Evolutionary conservation across 1,140 invertebrate species (phyloP), one percentile per base, ranked within the genome.

Genomic region (Drosophila nasuta): DNA sequence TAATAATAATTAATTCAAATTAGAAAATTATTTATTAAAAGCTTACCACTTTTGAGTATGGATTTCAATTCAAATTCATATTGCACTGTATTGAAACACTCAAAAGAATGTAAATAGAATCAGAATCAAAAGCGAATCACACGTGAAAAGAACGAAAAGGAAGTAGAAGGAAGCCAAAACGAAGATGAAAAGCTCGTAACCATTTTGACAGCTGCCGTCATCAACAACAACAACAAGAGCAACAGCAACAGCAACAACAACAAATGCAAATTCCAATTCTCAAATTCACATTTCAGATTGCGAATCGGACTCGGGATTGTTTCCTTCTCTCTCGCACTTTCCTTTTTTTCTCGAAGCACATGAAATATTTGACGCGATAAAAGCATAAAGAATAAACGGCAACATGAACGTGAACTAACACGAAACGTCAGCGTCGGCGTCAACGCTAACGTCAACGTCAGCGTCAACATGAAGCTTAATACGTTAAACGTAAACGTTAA

Each of bases 201-300:
- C 20, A 25, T 52, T 67, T 52, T 67, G 52, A 66, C 63, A 73
- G 54, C 25, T 67, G 63, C 63, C 70, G 54, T 43, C 65, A 52
- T 67, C 65, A 48, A 41, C 20, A 25, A 25, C 17, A 20, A 20
- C 20, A 25, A 25, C 20, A 25, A 25, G 20, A n/a, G n/a, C n/a
- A n/a, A n/a, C n/a, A 25, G 20, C 3, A 25, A 25, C 20, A 25
- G 20, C 20, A 20, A 3, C 20, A 25, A 25, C 20, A 25, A 25
- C 17, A 54, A 62, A 45, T 63, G 57, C 49, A 57, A 20, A 56
- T 15, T 35, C 30, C 33, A 57, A 57, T 17, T 20, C 15, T 3
- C 30, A n/a, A 41, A 35, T n/a, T 59, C 57, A 7, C 30, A 46
- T 25, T 17, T 20, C 28, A 10, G 13, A 33, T 49, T 25, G 8